Percentiles rank a stretch among this genome's conserved stretches.
These are phyloP conservation scores for Phortica magna DNA, from an alignment of 2,888 invertebrate genomes.

Conservation along the genomic window DNA sequence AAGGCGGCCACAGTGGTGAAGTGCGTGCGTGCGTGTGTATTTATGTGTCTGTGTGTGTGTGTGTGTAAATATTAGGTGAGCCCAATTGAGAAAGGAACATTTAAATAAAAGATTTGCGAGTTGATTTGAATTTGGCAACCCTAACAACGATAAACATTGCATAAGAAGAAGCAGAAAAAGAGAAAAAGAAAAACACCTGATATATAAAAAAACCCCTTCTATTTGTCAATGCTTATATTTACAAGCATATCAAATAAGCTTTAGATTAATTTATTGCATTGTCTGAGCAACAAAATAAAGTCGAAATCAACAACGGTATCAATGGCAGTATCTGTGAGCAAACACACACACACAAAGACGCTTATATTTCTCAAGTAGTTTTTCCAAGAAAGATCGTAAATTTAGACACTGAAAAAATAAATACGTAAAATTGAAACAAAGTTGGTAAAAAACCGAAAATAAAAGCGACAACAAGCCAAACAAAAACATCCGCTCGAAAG, in stretches of 20 bases:
- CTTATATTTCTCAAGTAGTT: conserved; percentile 14
- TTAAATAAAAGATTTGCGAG: too few relatives aligned
- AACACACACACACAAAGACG: not conserved
- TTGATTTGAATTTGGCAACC: too few relatives aligned
- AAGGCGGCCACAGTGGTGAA: not conserved
- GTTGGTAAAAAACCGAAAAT: not conserved
- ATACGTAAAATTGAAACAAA: conserved; percentile 2
- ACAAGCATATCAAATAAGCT: conserved; percentile 14
- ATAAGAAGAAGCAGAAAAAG: too few relatives aligned
- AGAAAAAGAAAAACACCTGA: too few relatives aligned
- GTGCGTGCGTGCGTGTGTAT: not conserved
- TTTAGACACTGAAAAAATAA: conserved; percentile 24
- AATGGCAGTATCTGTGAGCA: not conserved
- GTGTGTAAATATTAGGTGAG: too few relatives aligned
- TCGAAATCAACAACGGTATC: not conserved
- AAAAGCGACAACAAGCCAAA: not conserved
- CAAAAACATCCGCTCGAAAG: not conserved
- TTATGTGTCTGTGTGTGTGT: not conserved
- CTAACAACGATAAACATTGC: too few relatives aligned
- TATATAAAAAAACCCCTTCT: too few relatives aligned
- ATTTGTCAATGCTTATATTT: not conserved
- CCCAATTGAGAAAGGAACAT: too few relatives aligned
- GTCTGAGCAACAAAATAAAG: not conserved
- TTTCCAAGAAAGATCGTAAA: conserved; percentile 22
- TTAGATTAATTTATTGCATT: conserved; percentile 29